These are phyloP conservation scores for Rhodophaea formosa DNA, from an alignment of 2,888 invertebrate genomes.

Conservation along the genomic window DNA sequence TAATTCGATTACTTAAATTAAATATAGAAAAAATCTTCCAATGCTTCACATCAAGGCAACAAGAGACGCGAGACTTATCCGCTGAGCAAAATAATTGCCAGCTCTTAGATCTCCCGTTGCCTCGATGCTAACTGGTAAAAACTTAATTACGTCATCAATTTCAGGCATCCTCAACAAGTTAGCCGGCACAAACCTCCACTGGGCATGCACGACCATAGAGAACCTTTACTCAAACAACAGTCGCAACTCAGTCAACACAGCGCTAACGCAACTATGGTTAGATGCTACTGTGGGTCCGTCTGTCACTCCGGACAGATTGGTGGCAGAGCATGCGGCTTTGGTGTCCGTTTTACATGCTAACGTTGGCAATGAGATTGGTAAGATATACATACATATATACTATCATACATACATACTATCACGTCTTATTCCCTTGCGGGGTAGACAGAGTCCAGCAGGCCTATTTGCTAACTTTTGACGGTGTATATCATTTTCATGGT, in stretches of 20 bases:
- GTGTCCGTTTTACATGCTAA: constrained; percentile 93
- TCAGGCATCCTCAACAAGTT: constrained; percentile 89
- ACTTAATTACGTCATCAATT: constrained; percentile 18
- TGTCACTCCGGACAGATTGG: constrained; percentile 86
- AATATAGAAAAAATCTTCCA: too few relatives aligned
- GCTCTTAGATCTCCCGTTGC: too few relatives aligned
- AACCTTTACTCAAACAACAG: constrained; percentile 89
- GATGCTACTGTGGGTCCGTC: constrained; percentile 84
- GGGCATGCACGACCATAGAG: constrained; percentile 90
- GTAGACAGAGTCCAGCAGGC: too few relatives aligned
- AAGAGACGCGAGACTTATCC: too few relatives aligned
- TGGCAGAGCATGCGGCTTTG: constrained; percentile 92
- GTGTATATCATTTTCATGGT: too few relatives aligned
- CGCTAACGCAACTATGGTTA: constrained; percentile 85
- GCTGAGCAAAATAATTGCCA: too few relatives aligned
- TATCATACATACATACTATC: too few relatives aligned
- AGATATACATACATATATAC: constrained; percentile 38
- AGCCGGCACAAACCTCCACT: constrained; percentile 93
- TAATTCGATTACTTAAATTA: too few relatives aligned
- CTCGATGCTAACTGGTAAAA: too few relatives aligned
- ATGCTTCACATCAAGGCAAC: too few relatives aligned
- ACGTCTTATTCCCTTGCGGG: too few relatives aligned
- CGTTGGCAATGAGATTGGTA: constrained; percentile 94
- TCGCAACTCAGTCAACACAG: constrained; percentile 90
- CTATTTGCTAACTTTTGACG: too few relatives aligned